Base-by-base conservation (phyloP, 2,888 invertebrate genomes). In the Heliothis peltigera region DNA sequence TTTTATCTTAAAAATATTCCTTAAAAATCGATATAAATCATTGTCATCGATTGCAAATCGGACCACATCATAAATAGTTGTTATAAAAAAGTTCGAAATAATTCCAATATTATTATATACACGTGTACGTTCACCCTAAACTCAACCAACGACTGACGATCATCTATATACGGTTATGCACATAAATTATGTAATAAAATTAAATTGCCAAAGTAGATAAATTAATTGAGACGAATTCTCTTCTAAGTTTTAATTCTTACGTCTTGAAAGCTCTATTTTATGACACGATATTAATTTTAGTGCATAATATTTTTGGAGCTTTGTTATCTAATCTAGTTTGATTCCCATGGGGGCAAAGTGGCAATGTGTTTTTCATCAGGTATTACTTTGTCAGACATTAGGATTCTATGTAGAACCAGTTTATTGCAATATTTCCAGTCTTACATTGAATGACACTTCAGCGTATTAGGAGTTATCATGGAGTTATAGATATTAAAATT, bases 121-220 rank as follows among this genome's bases (percentile, higher is more conserved):
- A 28, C 76, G 66, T 76, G 58, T 76, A 64, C 53, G 54, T 54
- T 28, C n/a, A 61, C 64, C 79, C 64, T 77, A 70, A 65, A 69
- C 55, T 25, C 8, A 60, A 32, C 10, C 3, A 32, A 32, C 32
- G 64, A 75, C 60, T 77, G 77, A 75, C 73, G 69, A 68, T 58
- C 19, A 49, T 39, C n/a, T 43, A 65, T n/a, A 60, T 79, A 81
- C 79, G 60, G 79, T 79, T 80, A 80, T 64, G 46, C 79, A 81
- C 79, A 80, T 80, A 80, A 80, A 80, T 80, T 73, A 81, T 79
- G 64, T 80, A 71, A 80, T 80, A 81, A 80, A 80, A 81, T 81
- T 62, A 79, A 79, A 79, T 79, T 81, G 74, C 74, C 61, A 70
- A 80, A 79, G 79, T 76, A 81, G 67, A 79, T 79, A 79, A 55